These are phyloP conservation scores for Cygnus atratus DNA, from an alignment of 2,113 vertebrate species.

Conservation along the genomic window DNA sequence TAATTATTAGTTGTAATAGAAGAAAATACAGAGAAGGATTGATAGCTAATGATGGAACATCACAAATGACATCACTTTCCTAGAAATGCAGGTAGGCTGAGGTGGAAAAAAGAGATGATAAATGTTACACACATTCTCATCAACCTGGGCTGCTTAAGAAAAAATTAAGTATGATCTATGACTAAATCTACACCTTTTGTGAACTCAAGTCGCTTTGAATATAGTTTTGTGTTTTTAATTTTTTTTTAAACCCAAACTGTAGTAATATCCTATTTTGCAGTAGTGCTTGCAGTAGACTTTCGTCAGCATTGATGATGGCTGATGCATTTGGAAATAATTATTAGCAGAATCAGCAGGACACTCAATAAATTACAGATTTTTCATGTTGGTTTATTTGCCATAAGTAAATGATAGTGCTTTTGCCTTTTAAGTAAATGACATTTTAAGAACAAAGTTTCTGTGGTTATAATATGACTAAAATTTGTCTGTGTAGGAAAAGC, in stretches of 20 bases:
- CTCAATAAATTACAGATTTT: background rate
- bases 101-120: constrained; percentile 27
- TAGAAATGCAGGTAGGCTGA: constrained; percentile 23
- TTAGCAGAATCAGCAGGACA: background rate
- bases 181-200: background rate
- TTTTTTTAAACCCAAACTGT: background rate
- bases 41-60: constrained; percentile 64
- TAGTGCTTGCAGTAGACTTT: background rate
- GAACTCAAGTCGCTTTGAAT: background rate
- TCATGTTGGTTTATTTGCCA: background rate
- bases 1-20: constrained; percentile 60
- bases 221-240: background rate
- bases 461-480: background rate
- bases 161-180: background rate
- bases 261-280: background rate
- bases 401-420: background rate
- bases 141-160: constrained; percentile 37
- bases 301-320: background rate
- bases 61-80: constrained; percentile 18
- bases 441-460: background rate
- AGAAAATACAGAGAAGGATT: constrained; percentile 53
- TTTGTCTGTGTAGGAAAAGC: background rate
- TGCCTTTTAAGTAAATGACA: background rate
- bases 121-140: constrained; percentile 24
- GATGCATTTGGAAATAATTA: background rate